Evolutionary conservation across 2,888 invertebrate species (phyloP).

Genomic region (Toxonevra muliebris): DNA sequence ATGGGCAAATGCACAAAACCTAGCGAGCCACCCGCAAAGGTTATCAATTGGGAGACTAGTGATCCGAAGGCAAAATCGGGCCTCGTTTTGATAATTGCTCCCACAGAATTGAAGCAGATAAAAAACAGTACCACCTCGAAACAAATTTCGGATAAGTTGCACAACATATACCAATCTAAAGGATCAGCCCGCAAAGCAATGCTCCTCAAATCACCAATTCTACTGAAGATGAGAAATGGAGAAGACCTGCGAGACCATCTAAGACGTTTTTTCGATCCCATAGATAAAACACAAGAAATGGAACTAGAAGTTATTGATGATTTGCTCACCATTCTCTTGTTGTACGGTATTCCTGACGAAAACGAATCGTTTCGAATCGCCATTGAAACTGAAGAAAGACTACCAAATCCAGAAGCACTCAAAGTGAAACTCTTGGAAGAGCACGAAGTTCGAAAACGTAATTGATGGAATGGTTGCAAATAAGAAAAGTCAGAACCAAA

Average conservation of each 20-base stretch:
- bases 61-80: conserved; percentile 33
- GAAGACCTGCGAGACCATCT: conserved; percentile 28
- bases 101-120: conserved; percentile 33
- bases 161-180: too few species aligned
- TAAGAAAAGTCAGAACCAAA: conserved; percentile 1
- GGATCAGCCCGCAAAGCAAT: too few species aligned
- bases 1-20: conserved; percentile 15
- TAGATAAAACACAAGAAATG: conserved; percentile 31
- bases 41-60: conserved; percentile 15
- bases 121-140: conserved; percentile 30
- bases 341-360: conserved; percentile 33
- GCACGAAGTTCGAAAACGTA: conserved; percentile 15
- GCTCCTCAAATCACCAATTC: too few species aligned
- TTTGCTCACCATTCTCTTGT: conserved; percentile 24
- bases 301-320: conserved; percentile 24
- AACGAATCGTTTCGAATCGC: conserved; percentile 31
- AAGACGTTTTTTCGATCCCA: conserved; percentile 25
- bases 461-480: conserved; percentile 5
- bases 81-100: too few species aligned
- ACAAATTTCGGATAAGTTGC: conserved; percentile 27
- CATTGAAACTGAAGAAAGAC: conserved; percentile 27
- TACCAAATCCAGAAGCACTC: too few species aligned
- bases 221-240: conserved; percentile 30
- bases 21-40: neutral
- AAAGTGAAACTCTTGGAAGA: conserved; percentile 12